Evolutionary conservation across 2,797 vertebrate genomes (phyloP), one percentile per base, ranked within the genome.

Genomic region (Helicolenus hilgendorfi): DNA sequence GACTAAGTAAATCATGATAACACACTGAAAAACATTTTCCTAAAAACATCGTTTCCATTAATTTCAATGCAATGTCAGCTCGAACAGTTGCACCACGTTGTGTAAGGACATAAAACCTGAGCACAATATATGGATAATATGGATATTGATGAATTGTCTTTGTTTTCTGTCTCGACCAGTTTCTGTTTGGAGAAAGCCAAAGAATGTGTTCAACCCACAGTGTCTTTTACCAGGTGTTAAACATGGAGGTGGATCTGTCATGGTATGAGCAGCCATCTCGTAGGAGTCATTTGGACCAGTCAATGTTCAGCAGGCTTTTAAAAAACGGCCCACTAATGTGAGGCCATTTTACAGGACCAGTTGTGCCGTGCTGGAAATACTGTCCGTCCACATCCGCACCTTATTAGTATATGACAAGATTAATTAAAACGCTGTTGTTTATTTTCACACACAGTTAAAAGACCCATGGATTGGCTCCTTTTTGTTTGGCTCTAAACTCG

Each of bases 211-310:
- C 91, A 88, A 83, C 90, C 85, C 92, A 93, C 92, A 84, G 72
- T 71, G 83, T 87, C 60, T 84, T 71, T 84, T 89, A 90, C 90
- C 94, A 94, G 87, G 92, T 95, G 93, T 94, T 91, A 94, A 96
- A 94, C 63, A 73, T 75, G 94, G 95, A 95, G 94, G 95, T 96
- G 95, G 95, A 92, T 92, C 93, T 95, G 92, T 94, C 93, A 92
- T 92, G 85, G 75, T 88, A 94, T 89, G 90, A 96, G 91, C 93
- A 95, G 94, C 90, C 89, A 94, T 94, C 79, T 89, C 91, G 95
- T 96, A 93, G 96, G 96, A 94, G 96, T 94, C 89, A 69, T 65
- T 92, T 96, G 96, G 94, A 94, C 81, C 82, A 91, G 88, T 90
- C 60, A 9, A 3, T 79, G 62, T 91, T 94, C 72, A 86, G 71